Percentiles rank a stretch among this genome's conserved stretches.
These are phyloP conservation scores for Thaumatotibia leucotreta DNA, from an alignment of 1,140 invertebrate genomes.

Conservation along the genomic window DNA sequence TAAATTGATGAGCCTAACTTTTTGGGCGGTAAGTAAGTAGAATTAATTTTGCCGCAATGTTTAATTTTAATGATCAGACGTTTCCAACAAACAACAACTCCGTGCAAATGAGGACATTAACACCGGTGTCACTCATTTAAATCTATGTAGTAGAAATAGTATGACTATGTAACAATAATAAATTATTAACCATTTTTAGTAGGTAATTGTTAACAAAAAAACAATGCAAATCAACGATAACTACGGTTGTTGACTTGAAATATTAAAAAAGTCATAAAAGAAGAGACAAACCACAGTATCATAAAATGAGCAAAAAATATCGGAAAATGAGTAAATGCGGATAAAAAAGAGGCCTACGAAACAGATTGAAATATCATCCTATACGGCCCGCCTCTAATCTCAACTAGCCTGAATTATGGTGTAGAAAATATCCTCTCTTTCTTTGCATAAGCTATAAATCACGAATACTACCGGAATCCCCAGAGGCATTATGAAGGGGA, in stretches of 20 bases:
- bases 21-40: conserved; percentile 2
- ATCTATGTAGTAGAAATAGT: too few relatives aligned
- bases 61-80: neutral
- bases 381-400: conserved; percentile 60
- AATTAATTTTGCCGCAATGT: neutral
- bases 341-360: conserved; percentile 24
- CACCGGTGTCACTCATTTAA: too few relatives aligned
- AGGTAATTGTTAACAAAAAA: too few relatives aligned
- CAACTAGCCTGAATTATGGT: conserved; percentile 71
- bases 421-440: conserved; percentile 71
- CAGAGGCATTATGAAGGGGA: conserved; percentile 51
- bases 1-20: conserved; percentile 30
- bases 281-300: neutral
- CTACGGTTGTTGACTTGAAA: too few relatives aligned
- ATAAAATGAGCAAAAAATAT: neutral
- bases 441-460: conserved; percentile 72
- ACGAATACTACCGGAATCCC: conserved; percentile 56
- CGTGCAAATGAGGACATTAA: neutral
- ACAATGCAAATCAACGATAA: too few relatives aligned
- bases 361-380: conserved; percentile 64
- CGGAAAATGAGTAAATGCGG: conserved; percentile 4
- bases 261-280: conserved; percentile 23
- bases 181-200: too few relatives aligned
- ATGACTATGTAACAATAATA: too few relatives aligned
- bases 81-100: neutral